Conservation (phyloP, 2,113 vertebrate species). For the Prinia subflava region DNA sequence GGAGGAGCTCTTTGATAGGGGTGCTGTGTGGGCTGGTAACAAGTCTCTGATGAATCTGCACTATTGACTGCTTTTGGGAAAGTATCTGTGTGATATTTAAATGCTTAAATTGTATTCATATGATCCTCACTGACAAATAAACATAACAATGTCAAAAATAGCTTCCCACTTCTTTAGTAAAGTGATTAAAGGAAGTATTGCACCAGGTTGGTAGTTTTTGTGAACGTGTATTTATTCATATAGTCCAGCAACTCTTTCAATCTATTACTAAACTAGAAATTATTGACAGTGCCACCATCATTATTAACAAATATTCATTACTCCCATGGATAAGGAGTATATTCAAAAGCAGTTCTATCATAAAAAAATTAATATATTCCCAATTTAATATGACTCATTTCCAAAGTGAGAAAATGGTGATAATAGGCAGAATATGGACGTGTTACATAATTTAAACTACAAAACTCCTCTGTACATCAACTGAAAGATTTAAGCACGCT, state of each 20-base stretch:
- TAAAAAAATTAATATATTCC: background rate
- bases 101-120: background rate
- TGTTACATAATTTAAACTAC: background rate
- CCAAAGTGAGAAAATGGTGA: background rate
- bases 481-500: background rate
- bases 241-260: background rate
- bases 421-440: rapidly evolving
- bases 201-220: background rate
- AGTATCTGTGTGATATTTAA: background rate
- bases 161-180: background rate
- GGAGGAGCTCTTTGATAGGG: background rate
- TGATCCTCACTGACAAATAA: background rate
- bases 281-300: background rate
- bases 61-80: background rate
- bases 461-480: background rate
- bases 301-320: background rate
- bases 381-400: background rate
- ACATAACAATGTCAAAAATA: background rate
- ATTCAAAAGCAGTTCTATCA: background rate
- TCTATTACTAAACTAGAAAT: background rate
- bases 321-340: background rate
- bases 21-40: background rate
- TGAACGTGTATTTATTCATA: background rate
- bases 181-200: background rate
- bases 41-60: background rate